Evolutionary conservation across 2,888 invertebrate genomes (phyloP).

Genomic region (Quadriops clusia): DNA sequence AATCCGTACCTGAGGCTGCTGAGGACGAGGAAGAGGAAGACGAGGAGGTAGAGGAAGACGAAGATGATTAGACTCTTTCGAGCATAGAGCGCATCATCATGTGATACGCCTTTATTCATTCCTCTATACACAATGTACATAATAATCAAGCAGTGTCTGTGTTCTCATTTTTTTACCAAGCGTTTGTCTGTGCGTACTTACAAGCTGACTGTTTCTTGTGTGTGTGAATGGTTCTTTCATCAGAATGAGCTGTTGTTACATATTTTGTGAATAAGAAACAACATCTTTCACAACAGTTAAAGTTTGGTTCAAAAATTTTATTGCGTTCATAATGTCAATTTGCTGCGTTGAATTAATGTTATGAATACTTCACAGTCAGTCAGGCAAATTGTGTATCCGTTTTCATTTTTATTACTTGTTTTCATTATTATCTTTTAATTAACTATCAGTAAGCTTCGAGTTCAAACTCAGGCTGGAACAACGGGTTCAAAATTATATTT

Average conservation of each 20-base stretch:
- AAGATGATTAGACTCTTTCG: conserved; percentile 23
- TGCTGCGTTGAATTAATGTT: conserved; percentile 3
- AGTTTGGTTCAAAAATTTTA: no score
- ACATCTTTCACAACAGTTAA: no score
- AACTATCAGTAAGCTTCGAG: conserved; percentile 14
- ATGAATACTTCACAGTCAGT: conserved; percentile 14
- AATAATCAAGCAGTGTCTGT: conserved; percentile 29
- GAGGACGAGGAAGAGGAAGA: conserved; percentile 54
- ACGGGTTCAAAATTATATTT: conserved; percentile 20
- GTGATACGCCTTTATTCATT: conserved; percentile 36
- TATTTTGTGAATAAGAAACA: no score
- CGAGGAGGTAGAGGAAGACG: conserved; percentile 48
- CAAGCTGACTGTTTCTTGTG: conserved; percentile 21
- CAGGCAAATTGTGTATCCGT: conserved; percentile 16
- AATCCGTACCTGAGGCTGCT: conserved; percentile 42
- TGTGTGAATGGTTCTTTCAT: conserved; percentile 23
- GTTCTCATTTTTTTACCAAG: conserved; percentile 28
- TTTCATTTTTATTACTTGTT: conserved; percentile 10
- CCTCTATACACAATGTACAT: conserved; percentile 31
- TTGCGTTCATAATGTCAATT: no score
- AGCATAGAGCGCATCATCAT: conserved; percentile 22
- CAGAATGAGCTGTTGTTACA: conserved; percentile 18
- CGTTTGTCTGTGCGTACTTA: conserved; percentile 34
- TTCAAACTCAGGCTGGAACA: conserved; percentile 22
- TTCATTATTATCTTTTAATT: conserved; percentile 13